A percentile compares a stretch with the other conserved stretches of the same genome.
These are phyloP conservation scores for Zaprionus davidi DNA, from an alignment of 1,140 invertebrate genomes.

Conservation along the genomic window DNA sequence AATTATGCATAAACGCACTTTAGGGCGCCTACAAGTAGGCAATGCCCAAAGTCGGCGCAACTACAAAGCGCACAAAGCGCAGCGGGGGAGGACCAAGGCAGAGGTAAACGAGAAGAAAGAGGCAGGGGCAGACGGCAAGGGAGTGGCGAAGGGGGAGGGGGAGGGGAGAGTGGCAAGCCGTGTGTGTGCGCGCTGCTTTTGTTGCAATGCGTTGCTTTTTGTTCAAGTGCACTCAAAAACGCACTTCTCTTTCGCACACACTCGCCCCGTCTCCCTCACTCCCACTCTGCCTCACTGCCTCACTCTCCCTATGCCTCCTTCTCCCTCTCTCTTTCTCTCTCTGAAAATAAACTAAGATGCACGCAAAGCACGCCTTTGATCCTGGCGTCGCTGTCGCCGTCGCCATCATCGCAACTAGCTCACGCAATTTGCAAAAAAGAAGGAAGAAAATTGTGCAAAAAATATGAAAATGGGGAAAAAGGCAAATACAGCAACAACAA, in stretches of 20 bases:
- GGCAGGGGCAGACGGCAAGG: too few species aligned
- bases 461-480: slow-evolving; percentile 15
- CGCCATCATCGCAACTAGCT: slow-evolving; percentile 55
- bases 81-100: slow-evolving; percentile 8
- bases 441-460: slow-evolving; percentile 8
- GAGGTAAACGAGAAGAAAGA: neutral
- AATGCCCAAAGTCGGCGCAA: slow-evolving; percentile 62
- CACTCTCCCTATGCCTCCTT: neutral
- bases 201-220: slow-evolving; percentile 72
- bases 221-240: slow-evolving; percentile 76
- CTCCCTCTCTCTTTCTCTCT: slow-evolving; percentile 6
- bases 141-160: neutral
- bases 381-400: slow-evolving; percentile 54
- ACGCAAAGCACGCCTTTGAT: slow-evolving; percentile 73
- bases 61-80: slow-evolving; percentile 67
- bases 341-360: slow-evolving; percentile 50
- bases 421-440: slow-evolving; percentile 73
- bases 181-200: slow-evolving; percentile 24
- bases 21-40: slow-evolving; percentile 80
- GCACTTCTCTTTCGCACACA: slow-evolving; percentile 53
- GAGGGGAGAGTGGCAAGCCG: neutral
- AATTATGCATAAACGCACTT: slow-evolving; percentile 82
- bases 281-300: neutral
- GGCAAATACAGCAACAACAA: neutral
- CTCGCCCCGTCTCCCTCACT: neutral